Evolutionary conservation across 2,888 invertebrate genomes (phyloP).

Genomic region (Pilophorus perplexus): DNA sequence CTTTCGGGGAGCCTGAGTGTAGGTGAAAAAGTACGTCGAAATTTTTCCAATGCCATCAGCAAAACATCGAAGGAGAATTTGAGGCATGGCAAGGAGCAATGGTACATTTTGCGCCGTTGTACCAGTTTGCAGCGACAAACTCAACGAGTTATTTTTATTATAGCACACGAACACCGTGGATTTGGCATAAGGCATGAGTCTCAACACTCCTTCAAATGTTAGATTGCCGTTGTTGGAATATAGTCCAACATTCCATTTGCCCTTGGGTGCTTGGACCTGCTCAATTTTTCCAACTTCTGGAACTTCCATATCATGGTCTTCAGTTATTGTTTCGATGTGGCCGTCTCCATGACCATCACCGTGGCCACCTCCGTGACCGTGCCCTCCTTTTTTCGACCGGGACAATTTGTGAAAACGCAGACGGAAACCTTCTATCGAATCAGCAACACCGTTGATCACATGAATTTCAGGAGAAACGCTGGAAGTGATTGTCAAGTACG

Average conservation of each 20-base stretch:
- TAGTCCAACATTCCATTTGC: constrained; percentile 9
- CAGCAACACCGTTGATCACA: neutral
- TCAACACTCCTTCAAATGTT: neutral
- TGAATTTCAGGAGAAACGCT: neutral
- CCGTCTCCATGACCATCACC: too few species aligned
- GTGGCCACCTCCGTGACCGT: neutral
- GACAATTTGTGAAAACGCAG: neutral
- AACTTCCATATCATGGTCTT: neutral
- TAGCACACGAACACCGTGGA: constrained; percentile 2
- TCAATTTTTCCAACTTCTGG: neutral
- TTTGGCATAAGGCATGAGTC: neutral
- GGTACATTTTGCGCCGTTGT: neutral
- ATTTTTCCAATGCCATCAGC: constrained; percentile 35
- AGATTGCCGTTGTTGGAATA: neutral
- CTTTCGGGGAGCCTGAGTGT: constrained; percentile 30
- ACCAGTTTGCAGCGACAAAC: neutral
- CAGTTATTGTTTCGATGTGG: neutral
- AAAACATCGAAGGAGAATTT: constrained; percentile 24
- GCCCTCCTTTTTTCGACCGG: neutral
- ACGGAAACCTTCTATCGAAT: neutral
- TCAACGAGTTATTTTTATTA: neutral
- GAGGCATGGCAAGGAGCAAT: constrained; percentile 2
- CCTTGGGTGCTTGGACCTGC: neutral
- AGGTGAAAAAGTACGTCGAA: constrained; percentile 30
- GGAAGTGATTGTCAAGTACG: neutral